phyloP scores from a whole-genome alignment of 2,888 invertebrate genomes.

The Ctena decussata region DNA sequence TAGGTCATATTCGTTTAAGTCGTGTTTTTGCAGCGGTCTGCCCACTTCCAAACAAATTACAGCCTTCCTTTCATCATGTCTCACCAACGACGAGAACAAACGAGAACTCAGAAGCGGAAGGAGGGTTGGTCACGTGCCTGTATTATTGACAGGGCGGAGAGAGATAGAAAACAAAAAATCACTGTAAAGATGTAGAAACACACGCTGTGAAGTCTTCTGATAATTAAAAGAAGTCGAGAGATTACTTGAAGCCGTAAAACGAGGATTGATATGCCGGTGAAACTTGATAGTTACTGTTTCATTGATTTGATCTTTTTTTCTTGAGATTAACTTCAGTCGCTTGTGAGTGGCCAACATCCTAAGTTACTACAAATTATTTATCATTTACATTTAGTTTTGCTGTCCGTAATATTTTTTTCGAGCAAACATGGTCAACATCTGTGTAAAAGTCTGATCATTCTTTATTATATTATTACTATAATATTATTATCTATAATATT shows the following conservation, averaged over 20 bases:
- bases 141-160: slow-evolving; percentile 12
- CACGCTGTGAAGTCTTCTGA: slow-evolving; percentile 9
- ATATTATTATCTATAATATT: too few species aligned
- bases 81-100: slow-evolving; percentile 10
- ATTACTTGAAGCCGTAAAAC: slow-evolving; percentile 15
- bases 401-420: too few species aligned
- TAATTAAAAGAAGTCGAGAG: slow-evolving; percentile 27
- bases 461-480: too few species aligned
- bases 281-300: neutral
- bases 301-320: neutral
- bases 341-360: too few species aligned
- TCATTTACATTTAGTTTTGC: too few species aligned
- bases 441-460: too few species aligned
- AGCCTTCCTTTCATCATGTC: slow-evolving; percentile 13
- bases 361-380: too few species aligned
- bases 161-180: slow-evolving; percentile 18
- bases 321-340: too few species aligned
- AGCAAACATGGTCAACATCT: too few species aligned
- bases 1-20: slow-evolving; percentile 14
- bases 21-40: slow-evolving; percentile 27
- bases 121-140: slow-evolving; percentile 11
- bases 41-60: slow-evolving; percentile 19
- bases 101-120: neutral
- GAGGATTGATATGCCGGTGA: slow-evolving; percentile 4
- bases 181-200: neutral